A percentile compares a stretch with the other conserved stretches of the same genome.
phyloP scores from a whole-genome alignment of 2,113 vertebrate species.

The Macquaria ambigua region DNA sequence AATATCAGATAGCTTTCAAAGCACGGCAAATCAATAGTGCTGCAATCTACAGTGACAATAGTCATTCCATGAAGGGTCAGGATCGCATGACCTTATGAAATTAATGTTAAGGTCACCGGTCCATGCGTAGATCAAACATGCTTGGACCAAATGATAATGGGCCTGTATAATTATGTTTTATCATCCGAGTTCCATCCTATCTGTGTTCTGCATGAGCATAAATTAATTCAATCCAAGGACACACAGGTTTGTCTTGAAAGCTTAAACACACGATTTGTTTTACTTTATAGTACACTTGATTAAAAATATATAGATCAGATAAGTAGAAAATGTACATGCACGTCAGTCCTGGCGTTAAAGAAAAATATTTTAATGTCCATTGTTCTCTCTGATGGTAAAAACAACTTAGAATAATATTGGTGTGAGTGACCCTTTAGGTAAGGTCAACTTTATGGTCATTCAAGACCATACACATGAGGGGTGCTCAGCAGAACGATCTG shows the following conservation, averaged over 20 bases:
- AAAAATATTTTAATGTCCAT: background rate
- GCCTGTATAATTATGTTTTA: slow-evolving; percentile 56
- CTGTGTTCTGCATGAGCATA: slow-evolving; percentile 51
- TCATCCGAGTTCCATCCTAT: slow-evolving; percentile 48
- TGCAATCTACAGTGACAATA: slow-evolving; percentile 75
- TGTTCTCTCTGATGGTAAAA: background rate
- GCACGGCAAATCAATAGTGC: slow-evolving; percentile 78
- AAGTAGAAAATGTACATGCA: slow-evolving; percentile 13
- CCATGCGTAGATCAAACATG: slow-evolving; percentile 61
- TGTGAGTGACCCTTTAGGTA: background rate
- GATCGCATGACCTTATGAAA: slow-evolving; percentile 66
- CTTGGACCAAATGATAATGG: slow-evolving; percentile 57
- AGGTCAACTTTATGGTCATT: background rate
- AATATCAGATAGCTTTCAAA: slow-evolving; percentile 78
- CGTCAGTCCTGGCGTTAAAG: background rate
- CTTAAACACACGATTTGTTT: slow-evolving; percentile 1
- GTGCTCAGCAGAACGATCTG: background rate
- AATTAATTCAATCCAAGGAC: slow-evolving; percentile 47
- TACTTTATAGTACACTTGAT: background rate
- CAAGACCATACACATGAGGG: background rate
- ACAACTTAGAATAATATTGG: background rate
- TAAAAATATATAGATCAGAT: slow-evolving; percentile 1
- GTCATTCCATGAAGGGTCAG: slow-evolving; percentile 60
- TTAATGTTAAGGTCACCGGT: slow-evolving; percentile 57
- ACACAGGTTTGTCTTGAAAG: slow-evolving; percentile 14